phyloP scores from a whole-genome alignment of 1,140 invertebrate genomes.

The Saxidomus purpurata region DNA sequence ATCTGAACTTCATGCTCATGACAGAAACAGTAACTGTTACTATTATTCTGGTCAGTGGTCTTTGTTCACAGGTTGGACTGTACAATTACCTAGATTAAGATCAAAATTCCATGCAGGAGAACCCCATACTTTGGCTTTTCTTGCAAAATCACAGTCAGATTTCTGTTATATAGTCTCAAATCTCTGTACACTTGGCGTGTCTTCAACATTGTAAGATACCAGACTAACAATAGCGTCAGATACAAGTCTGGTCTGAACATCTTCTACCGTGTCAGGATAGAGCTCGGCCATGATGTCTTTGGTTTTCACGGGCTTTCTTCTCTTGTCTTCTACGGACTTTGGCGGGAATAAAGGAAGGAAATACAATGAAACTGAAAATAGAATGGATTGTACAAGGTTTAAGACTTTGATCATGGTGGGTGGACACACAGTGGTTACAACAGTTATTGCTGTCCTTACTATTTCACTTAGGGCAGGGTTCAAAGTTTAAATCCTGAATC shows the following conservation, averaged over 20 bases:
- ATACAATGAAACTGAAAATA: background rate
- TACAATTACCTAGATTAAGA: slow-evolving; percentile 77
- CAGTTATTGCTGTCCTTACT: background rate
- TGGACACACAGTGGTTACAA: too few species aligned
- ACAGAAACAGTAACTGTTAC: too few species aligned
- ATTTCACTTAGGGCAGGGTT: background rate
- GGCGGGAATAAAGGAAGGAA: slow-evolving; percentile 12
- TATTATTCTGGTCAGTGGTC: too few species aligned
- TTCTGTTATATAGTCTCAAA: slow-evolving; percentile 78
- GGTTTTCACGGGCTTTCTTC: slow-evolving; percentile 23
- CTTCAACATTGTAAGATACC: slow-evolving; percentile 77
- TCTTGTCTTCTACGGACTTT: background rate
- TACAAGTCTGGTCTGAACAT: slow-evolving; percentile 64
- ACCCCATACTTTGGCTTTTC: slow-evolving; percentile 81
- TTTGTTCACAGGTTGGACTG: too few species aligned
- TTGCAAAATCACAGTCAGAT: slow-evolving; percentile 83
- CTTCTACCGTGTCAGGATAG: slow-evolving; percentile 51
- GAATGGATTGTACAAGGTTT: too few species aligned
- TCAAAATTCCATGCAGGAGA: slow-evolving; percentile 73
- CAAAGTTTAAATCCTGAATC: too few species aligned
- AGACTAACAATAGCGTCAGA: slow-evolving; percentile 62
- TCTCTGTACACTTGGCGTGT: slow-evolving; percentile 61
- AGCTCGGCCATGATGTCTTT: slow-evolving; percentile 71
- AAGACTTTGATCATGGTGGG: background rate
- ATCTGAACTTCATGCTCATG: too few species aligned